Evolutionary conservation across 2,113 vertebrate species (phyloP).

Genomic region (Geococcyx californianus): DNA sequence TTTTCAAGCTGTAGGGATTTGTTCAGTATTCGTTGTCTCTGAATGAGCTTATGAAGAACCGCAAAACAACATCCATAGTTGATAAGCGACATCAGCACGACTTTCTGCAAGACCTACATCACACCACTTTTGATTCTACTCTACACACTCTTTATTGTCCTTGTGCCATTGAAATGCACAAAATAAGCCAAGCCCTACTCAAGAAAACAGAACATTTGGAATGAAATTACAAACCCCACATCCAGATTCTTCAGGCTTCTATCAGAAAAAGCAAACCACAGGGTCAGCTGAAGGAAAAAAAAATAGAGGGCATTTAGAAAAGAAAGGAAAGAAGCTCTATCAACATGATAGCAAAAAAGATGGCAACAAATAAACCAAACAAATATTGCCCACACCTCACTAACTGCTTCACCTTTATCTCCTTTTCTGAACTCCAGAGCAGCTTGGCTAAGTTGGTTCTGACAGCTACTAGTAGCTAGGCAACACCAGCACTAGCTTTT

Average conservation of each 20-base stretch:
- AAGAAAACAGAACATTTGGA: neutral
- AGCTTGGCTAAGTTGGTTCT: neutral
- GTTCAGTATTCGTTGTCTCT: neutral
- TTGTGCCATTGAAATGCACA: neutral
- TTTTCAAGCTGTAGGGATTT: neutral
- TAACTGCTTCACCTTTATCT: neutral
- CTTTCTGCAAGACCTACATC: neutral
- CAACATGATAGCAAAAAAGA: neutral
- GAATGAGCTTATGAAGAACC: neutral
- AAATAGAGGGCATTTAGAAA: neutral
- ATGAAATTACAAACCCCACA: neutral
- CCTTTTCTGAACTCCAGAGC: neutral
- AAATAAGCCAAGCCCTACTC: neutral
- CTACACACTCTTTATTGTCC: neutral
- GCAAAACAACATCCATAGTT: neutral
- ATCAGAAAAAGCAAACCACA: neutral
- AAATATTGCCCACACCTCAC: neutral
- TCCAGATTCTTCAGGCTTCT: rapidly evolving
- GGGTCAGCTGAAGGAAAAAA: neutral
- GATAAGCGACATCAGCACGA: neutral
- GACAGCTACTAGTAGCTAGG: neutral
- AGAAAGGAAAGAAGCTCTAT: neutral
- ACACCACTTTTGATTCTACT: neutral
- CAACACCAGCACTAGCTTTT: neutral
- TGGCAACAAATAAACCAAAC: neutral